These are phyloP conservation scores for Orientallactaga sibirica DNA, from an alignment of 2,797 vertebrate genomes.

Conservation along the genomic window DNA sequence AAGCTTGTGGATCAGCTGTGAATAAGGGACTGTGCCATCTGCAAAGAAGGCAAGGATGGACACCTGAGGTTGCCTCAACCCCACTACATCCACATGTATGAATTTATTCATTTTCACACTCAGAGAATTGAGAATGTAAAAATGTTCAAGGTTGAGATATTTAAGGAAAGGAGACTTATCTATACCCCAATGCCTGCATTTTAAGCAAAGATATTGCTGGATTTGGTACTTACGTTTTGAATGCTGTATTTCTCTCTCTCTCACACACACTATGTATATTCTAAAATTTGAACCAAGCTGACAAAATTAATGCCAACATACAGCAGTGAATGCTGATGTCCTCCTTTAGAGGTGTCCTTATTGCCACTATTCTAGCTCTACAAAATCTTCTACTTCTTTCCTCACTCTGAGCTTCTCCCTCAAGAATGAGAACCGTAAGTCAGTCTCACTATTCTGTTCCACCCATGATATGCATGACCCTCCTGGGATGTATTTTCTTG, in stretches of 20 bases:
- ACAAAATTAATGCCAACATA: background rate
- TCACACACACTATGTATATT: background rate
- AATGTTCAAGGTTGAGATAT: background rate
- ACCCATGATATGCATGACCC: background rate
- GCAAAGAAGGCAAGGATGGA: too few species aligned
- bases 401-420: background rate
- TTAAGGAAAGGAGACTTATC: background rate
- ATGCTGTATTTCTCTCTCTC: background rate
- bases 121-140: constrained; percentile 24
- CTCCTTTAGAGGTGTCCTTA: background rate
- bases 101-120: background rate
- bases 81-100: too few species aligned
- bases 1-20: too few species aligned
- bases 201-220: background rate
- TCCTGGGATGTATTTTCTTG: background rate
- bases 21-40: too few species aligned
- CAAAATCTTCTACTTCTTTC: background rate
- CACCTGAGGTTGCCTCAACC: too few species aligned
- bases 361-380: too few species aligned
- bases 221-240: background rate
- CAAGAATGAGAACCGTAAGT: background rate
- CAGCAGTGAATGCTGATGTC: background rate
- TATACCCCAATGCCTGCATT: background rate
- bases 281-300: background rate
- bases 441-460: background rate